These are phyloP conservation scores for Hirtodrosophila cameraria DNA, from an alignment of 2,888 invertebrate species.

Conservation along the genomic window DNA sequence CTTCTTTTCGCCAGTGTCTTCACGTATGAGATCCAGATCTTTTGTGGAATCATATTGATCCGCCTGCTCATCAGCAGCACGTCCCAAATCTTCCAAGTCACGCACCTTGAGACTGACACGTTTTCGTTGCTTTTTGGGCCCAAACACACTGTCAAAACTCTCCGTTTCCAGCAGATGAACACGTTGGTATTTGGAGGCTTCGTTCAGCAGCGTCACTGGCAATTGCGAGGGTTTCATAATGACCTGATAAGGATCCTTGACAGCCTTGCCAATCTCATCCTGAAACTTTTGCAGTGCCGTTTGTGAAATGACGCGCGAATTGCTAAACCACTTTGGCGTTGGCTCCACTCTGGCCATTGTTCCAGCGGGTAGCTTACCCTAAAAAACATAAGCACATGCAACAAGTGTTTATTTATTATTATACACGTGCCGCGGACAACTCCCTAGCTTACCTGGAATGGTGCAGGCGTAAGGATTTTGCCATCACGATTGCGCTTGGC, in stretches of 20 bases:
- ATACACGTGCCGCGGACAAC: neutral
- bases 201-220: slow-evolving; percentile 96
- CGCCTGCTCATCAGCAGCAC: slow-evolving; percentile 88
- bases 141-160: slow-evolving; percentile 96
- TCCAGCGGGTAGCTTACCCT: slow-evolving; percentile 93
- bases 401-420: neutral
- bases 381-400: slow-evolving; percentile 1
- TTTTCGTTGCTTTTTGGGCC: slow-evolving; percentile 97
- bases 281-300: slow-evolving; percentile 94
- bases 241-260: slow-evolving; percentile 98
- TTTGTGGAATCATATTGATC: slow-evolving; percentile 92
- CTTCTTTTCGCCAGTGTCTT: slow-evolving; percentile 91
- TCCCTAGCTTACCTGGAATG: slow-evolving; percentile 89
- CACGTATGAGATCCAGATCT: slow-evolving; percentile 93
- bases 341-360: slow-evolving; percentile 97
- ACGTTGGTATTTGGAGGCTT: slow-evolving; percentile 94
- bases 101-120: slow-evolving; percentile 91
- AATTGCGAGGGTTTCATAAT: slow-evolving; percentile 98
- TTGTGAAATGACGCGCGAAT: slow-evolving; percentile 98
- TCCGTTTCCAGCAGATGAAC: slow-evolving; percentile 98
- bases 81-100: slow-evolving; percentile 91
- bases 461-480: slow-evolving; percentile 96
- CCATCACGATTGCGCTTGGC: slow-evolving; percentile 95
- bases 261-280: slow-evolving; percentile 96
- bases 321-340: slow-evolving; percentile 99